Percentiles rank a stretch among this genome's conserved stretches.
These are phyloP conservation scores for Dasyurus viverrinus DNA, from an alignment of 2,113 vertebrate genomes.

Conservation along the genomic window DNA sequence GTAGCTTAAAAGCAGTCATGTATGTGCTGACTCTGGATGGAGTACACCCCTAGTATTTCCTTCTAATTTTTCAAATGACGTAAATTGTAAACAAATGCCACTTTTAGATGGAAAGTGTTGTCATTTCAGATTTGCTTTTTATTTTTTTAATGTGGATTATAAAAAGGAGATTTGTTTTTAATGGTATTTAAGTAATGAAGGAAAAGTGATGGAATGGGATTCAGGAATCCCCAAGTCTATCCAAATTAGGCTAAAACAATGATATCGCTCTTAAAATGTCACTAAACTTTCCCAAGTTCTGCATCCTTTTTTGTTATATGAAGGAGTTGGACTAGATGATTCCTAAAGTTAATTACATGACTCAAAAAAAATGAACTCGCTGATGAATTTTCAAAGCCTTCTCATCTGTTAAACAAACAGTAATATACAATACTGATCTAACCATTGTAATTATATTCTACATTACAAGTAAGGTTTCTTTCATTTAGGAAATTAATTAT, in stretches of 20 bases:
- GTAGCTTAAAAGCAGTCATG: neutral
- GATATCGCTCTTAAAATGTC: neutral
- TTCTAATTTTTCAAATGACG: neutral
- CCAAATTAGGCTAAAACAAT: neutral
- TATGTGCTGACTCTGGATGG: neutral
- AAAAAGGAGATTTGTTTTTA: neutral
- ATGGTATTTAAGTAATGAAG: neutral
- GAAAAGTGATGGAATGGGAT: neutral
- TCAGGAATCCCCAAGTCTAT: neutral
- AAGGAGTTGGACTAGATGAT: neutral
- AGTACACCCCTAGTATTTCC: neutral
- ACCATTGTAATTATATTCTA: neutral
- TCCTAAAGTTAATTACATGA: neutral
- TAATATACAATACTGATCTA: neutral
- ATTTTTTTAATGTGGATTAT: neutral
- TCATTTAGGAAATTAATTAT: neutral
- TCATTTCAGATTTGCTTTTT: neutral
- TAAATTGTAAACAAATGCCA: neutral
- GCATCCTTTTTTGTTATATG: neutral
- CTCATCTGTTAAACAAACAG: neutral
- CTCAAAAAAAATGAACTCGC: neutral
- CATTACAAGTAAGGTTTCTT: neutral
- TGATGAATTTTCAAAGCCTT: constrained; percentile 2
- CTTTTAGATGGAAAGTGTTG: neutral
- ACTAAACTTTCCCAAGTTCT: neutral